phyloP scores from a whole-genome alignment of 1,140 invertebrate species.

The Helicoverpa zea region DNA sequence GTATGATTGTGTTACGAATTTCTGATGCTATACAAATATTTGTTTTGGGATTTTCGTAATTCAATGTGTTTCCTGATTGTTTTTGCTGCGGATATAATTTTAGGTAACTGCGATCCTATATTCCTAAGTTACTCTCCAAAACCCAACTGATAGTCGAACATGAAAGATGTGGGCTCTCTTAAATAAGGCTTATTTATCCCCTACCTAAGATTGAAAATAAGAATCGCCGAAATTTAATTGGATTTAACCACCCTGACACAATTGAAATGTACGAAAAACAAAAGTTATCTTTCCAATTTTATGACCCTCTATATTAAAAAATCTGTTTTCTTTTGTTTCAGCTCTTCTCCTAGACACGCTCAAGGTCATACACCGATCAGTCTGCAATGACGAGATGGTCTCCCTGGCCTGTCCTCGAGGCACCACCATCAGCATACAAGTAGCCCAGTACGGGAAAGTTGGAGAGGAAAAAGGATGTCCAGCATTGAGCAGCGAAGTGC shows the following conservation, averaged over 20 bases:
- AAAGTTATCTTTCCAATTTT: too few relatives aligned
- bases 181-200: too few relatives aligned
- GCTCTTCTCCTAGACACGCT: constrained; percentile 93
- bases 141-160: too few relatives aligned
- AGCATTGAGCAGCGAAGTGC: constrained; percentile 86
- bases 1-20: neutral
- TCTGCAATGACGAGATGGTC: constrained; percentile 94
- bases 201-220: too few relatives aligned
- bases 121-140: too few relatives aligned
- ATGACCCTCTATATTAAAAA: neutral
- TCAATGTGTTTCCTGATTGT: constrained; percentile 7
- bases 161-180: too few relatives aligned
- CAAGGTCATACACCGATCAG: constrained; percentile 93
- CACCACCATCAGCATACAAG: constrained; percentile 94
- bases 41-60: neutral
- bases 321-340: constrained; percentile 46
- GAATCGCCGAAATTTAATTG: too few relatives aligned
- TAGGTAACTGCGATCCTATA: too few relatives aligned
- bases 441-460: constrained; percentile 86
- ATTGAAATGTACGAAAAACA: too few relatives aligned
- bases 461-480: constrained; percentile 87
- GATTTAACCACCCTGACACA: too few relatives aligned
- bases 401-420: constrained; percentile 93
- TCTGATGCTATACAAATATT: constrained; percentile 4
- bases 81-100: neutral